Base-by-base conservation (phyloP, 2,888 invertebrate genomes). In the Phortica magna region DNA sequence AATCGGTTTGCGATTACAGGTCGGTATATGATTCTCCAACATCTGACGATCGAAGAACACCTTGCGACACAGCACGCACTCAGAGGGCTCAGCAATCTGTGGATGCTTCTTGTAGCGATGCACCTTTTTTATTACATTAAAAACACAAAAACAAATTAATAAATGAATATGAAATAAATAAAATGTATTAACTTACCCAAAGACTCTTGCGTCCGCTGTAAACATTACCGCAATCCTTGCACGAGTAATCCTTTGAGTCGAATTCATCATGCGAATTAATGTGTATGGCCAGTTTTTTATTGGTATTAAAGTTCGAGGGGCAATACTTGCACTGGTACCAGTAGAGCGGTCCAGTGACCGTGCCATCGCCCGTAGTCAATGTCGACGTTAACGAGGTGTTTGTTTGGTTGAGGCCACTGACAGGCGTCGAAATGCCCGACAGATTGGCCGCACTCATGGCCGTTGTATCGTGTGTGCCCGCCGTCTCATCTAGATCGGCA, bases 61-160 rank as follows among this genome's bases (percentile, higher is more conserved):
- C 78, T 92, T 92, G n/a, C 91, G 89, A 78, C 92, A 92, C 12
- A 91, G 81, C 22, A 85, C 84, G 80, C 92, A 92, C 76, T 90
- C 89, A 0, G 90, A 90, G 5, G 92, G 92, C 80, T 92, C 90
- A 0, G 92, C 90, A 22, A 91, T 88, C 77, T 91, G 90, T 4
- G 92, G 92, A 89, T 92, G 92, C 81, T 92, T 92, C 78, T 92
- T 92, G 76, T 92, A 92, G 19, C 92, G 91, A 87, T 92, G 92
- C n/a, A 90, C 90, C 90, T 90, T 17, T 42, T 6, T 53, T 10
- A 10, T 64, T 43, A 12, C 10, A 41, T 9, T 9, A 67, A 5
- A 31, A 10, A 53, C 14, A 71, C 22, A 22, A 22, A 55, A 43
- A 7, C 12, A n/a, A 53, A n/a, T n/a, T n/a, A n/a, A n/a, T n/a